Base-by-base conservation (phyloP, 2,888 invertebrate species). In the Mythimna lalbum region DNA sequence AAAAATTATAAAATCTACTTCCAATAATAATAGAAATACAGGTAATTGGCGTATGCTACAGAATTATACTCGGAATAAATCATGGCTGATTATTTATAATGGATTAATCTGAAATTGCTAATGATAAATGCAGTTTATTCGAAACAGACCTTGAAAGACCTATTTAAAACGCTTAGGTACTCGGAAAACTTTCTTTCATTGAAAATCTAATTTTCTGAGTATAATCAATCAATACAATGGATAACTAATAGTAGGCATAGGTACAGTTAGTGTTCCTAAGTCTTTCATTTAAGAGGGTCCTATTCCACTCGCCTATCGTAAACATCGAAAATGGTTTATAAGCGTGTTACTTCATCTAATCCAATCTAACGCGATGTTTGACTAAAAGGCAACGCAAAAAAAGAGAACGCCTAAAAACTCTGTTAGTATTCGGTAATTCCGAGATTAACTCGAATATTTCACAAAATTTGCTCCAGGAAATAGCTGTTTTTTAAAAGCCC, bases 161-260 rank as follows among this genome's bases (percentile, higher is more conserved):
- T n/a, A 27, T 33, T 23, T 33, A 55, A 56, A 27, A 33, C 33
- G 7, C 19, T 33, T 4, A 55, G 12, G 27, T 75, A 62, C 56
- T 43, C 2, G 61, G 71, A 59, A 77, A 43, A 59, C 21, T 21
- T n/a, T 12, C 27, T 62, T 39, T 43, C 57, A 53, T 21, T 23
- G n/a, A 73, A 66, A 75, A 36, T 31, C 21, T 12, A 10, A 50
- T 19, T 55, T 77, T 77, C 78, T 55, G 5, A 62, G 77, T 53
- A 78, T 39, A 27, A 19, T 49, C 36, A 73, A 77, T 77, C 77
- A 74, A 77, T 77, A 78, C 5, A 56, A 53, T 10, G 12, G 31
- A 47, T 52, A 74, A 31, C 21, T 59, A 47, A 64, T 21, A 7
- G 17, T 60, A 64, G 27, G 31, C 7, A 33, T 33, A 33, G 23